Conservation (phyloP, 2,797 vertebrate species). For the Mionectes olivaceus region DNA sequence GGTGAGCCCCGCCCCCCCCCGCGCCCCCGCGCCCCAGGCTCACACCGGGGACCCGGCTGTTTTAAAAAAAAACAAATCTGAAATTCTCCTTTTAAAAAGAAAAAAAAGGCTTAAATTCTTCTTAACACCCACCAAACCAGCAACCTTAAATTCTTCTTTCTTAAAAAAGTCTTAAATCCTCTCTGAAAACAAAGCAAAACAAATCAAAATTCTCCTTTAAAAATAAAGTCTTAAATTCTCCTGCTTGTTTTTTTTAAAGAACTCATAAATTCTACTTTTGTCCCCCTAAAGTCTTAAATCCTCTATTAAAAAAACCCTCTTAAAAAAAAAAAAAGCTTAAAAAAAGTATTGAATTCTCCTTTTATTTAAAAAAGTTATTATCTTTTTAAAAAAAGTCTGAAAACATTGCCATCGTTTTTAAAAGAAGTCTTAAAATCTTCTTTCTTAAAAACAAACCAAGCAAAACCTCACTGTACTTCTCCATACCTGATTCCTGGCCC, state of each 20-base stretch:
- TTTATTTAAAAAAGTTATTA: background rate
- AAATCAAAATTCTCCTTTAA: background rate
- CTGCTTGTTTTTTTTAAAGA: background rate
- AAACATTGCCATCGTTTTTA: background rate
- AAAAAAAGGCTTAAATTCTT: background rate
- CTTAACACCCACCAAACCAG: background rate
- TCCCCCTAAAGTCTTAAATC: background rate
- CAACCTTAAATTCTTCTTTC: background rate
- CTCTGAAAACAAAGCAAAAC: background rate
- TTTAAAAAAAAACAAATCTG: background rate
- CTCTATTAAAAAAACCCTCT: background rate
- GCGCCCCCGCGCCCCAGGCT: background rate
- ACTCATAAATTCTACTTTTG: background rate
- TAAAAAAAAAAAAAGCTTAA: background rate
- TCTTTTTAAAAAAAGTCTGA: background rate
- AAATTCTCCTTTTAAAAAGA: background rate
- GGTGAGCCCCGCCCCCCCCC: background rate
- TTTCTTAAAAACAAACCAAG: background rate
- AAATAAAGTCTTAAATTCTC: background rate
- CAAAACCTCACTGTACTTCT: background rate
- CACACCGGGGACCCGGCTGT: background rate
- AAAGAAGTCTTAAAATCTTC: background rate
- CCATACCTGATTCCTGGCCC: background rate
- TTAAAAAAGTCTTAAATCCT: background rate
- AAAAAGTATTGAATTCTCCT: background rate